Base-by-base conservation (phyloP, 2,797 vertebrate species). In the Hybognathus amarus region DNA sequence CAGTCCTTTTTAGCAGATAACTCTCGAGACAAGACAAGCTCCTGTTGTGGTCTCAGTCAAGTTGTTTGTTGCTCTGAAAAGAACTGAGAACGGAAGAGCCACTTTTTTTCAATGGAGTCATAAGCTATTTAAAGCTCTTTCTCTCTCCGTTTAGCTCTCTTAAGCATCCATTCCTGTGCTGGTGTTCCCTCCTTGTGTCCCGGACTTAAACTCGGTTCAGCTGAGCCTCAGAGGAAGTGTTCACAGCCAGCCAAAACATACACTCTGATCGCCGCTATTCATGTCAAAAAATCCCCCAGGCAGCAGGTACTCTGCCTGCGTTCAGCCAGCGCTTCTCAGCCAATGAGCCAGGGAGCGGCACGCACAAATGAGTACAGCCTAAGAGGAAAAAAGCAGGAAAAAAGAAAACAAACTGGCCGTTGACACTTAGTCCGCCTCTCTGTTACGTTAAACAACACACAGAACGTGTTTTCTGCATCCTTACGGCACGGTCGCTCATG, bases 221-320 rank as follows among this genome's bases (percentile, higher is more conserved):
- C 84, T 86, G 88, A 86, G 90, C 88, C 85, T 90, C 87, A 56
- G 76, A 82, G 67, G 70, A 80, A 71, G 79, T 82, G 77, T 86
- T 92, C 90, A 89, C 79, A 40, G 82, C 87, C 90, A 89, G 89
- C 88, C 89, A 91, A 92, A 92, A 90, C 89, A 90, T 90, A 86
- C 91, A 89, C 92, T 89, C 80, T 89, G 83, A 73, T 91, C 89
- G 71, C 50, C 77, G 82, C 88, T 90, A 87, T 91, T 92, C 90
- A 87, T 85, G 83, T 90, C 59, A 82, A 84, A 88, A 83, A 90
- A 92, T 91, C 91, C 91, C 92, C 90, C 85, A 83, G 91, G 91
- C 92, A 92, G 92, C 92, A 92, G 93, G 93, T 93, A 92, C 89
- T 93, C 91, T 89, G 87, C 91, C 76, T 84, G 52, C 61, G 56